These are phyloP conservation scores for Gavialis gangeticus DNA, from an alignment of 2,113 vertebrate species.

Conservation along the genomic window DNA sequence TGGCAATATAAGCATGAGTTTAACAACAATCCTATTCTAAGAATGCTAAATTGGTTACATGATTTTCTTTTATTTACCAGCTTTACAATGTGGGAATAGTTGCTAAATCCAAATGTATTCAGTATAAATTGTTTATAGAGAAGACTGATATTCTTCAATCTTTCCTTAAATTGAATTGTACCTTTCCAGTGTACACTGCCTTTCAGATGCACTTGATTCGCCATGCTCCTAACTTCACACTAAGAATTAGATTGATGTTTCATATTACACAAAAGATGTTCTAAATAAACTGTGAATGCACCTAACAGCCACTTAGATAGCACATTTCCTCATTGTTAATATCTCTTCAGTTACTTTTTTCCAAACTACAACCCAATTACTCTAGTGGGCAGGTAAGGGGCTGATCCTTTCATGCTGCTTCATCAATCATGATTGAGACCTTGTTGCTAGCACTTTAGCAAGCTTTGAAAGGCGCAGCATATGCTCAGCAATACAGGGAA, in stretches of 20 bases:
- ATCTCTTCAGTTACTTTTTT: conserved; percentile 45
- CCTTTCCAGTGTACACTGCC: conserved; percentile 57
- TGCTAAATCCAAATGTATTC: conserved; percentile 77
- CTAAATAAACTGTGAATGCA: conserved; percentile 63
- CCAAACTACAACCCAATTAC: conserved; percentile 60
- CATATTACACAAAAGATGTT: conserved; percentile 58
- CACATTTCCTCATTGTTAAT: conserved; percentile 70
- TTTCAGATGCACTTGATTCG: conserved; percentile 59
- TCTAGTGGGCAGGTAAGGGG: conserved; percentile 42
- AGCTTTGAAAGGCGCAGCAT: background rate
- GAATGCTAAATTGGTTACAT: conserved; percentile 57
- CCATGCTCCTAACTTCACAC: conserved; percentile 39
- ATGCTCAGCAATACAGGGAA: background rate
- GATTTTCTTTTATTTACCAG: conserved; percentile 59
- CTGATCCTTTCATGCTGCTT: background rate
- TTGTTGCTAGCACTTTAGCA: background rate
- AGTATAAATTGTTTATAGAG: conserved; percentile 78
- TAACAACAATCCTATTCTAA: conserved; percentile 62
- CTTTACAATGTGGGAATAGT: conserved; percentile 62
- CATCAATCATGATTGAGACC: conserved; percentile 35
- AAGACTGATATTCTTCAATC: conserved; percentile 80
- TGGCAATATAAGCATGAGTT: too few species aligned
- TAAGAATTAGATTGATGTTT: conserved; percentile 73
- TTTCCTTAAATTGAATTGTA: conserved; percentile 73
- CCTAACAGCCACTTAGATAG: conserved; percentile 39